Evolutionary conservation across 2,113 vertebrate genomes (phyloP).

Genomic region (Tachysurus fulvidraco): DNA sequence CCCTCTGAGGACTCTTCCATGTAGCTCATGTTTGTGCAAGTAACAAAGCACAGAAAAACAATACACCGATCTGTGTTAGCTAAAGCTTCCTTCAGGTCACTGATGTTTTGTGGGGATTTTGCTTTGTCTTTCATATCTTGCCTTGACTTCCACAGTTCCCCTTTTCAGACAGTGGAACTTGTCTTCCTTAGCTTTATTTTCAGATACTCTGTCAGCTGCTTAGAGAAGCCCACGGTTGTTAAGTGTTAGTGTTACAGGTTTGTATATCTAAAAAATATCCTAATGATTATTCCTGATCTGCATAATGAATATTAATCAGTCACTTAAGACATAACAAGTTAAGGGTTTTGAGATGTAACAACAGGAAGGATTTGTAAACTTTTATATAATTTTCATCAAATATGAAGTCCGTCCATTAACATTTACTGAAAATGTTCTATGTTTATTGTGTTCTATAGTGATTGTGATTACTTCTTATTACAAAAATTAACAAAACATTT

Average conservation of each 20-base stretch:
- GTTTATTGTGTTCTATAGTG: background rate
- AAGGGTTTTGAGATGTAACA: background rate
- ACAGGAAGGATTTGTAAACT: background rate
- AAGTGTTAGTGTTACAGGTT: background rate
- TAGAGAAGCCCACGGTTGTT: background rate
- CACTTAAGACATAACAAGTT: background rate
- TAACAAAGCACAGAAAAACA: background rate
- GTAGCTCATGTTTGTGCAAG: background rate
- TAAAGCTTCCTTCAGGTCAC: background rate
- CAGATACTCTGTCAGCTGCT: background rate
- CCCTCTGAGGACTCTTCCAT: background rate
- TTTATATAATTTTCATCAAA: background rate
- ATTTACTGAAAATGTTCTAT: background rate
- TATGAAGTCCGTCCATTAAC: background rate
- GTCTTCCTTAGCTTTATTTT: background rate
- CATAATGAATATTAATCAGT: background rate
- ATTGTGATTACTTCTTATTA: background rate
- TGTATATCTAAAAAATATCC: background rate
- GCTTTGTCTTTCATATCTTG: background rate
- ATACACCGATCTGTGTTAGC: background rate
- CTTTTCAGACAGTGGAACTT: background rate
- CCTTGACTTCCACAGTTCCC: background rate
- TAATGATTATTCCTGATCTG: background rate
- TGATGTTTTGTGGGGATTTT: background rate
- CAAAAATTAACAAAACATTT: no score